These are phyloP conservation scores for Ips typographus DNA, from an alignment of 1,140 invertebrate species.

Conservation along the genomic window DNA sequence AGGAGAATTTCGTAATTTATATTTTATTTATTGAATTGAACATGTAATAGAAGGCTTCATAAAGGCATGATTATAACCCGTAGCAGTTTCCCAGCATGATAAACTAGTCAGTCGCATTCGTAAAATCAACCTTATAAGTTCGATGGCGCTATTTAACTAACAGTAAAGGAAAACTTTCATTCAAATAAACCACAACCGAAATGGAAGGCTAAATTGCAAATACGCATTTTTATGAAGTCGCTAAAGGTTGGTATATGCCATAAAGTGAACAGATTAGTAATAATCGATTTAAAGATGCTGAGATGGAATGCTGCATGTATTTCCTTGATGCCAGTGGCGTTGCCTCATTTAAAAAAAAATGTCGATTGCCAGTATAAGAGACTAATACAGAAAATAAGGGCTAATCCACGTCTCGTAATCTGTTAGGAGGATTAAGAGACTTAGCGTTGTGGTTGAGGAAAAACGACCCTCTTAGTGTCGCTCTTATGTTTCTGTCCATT, in stretches of 20 bases:
- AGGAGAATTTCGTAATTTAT: no score
- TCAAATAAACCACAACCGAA: slow-evolving; percentile 27
- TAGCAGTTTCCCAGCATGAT: slow-evolving; percentile 28
- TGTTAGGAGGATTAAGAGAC: slow-evolving; percentile 18
- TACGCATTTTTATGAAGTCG: background rate
- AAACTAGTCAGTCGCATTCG: slow-evolving; percentile 21
- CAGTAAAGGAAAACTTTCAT: slow-evolving; percentile 21
- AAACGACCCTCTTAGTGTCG: slow-evolving; percentile 25
- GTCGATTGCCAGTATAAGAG: background rate
- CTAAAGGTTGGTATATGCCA: background rate
- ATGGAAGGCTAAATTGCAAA: slow-evolving; percentile 20
- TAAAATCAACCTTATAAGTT: slow-evolving; percentile 27
- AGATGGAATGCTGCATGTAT: no score
- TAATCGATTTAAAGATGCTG: no score
- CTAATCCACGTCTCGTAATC: slow-evolving; percentile 15
- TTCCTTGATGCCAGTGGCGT: no score
- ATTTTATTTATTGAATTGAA: background rate
- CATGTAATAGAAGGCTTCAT: slow-evolving; percentile 26
- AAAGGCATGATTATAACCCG: slow-evolving; percentile 23
- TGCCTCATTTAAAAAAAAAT: no score
- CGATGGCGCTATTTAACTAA: slow-evolving; percentile 18
- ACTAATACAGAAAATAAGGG: slow-evolving; percentile 1
- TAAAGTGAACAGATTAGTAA: background rate
- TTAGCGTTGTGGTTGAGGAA: slow-evolving; percentile 20
- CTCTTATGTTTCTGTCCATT: slow-evolving; percentile 29